These are phyloP conservation scores for Spermophilus dauricus DNA, from an alignment of 2,113 vertebrate species.

Conservation along the genomic window DNA sequence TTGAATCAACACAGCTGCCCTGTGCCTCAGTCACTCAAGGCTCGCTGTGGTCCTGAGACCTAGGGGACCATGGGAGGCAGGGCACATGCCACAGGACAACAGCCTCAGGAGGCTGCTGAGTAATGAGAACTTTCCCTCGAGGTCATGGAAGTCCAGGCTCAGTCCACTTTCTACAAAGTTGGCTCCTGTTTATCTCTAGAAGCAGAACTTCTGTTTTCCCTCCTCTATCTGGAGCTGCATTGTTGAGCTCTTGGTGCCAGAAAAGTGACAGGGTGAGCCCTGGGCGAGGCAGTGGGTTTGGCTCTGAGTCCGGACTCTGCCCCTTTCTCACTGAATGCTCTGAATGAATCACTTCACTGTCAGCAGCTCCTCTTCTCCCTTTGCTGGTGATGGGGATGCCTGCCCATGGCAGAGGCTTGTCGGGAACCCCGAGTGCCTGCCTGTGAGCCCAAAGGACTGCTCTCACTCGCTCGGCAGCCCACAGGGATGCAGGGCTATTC, in stretches of 20 bases:
- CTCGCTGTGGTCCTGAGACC: background rate
- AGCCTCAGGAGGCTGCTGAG: background rate
- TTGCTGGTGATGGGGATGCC: background rate
- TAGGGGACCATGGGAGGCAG: background rate
- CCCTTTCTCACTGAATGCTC: background rate
- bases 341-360: background rate
- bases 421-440: background rate
- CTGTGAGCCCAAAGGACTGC: background rate
- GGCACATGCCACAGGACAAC: background rate
- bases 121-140: background rate
- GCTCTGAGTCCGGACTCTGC: background rate
- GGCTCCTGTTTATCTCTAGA: conserved; percentile 7
- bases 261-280: background rate
- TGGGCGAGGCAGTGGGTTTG: background rate
- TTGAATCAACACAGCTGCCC: background rate
- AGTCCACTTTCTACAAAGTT: background rate
- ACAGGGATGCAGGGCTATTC: background rate
- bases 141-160: background rate
- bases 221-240: background rate
- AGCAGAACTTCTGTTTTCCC: background rate
- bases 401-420: background rate
- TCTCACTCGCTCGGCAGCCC: background rate
- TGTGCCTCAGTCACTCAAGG: background rate
- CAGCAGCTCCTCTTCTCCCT: background rate
- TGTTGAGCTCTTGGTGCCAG: background rate